Base-by-base conservation (phyloP, 2,113 vertebrate species). In the Poeciliopsis occidentalis region DNA sequence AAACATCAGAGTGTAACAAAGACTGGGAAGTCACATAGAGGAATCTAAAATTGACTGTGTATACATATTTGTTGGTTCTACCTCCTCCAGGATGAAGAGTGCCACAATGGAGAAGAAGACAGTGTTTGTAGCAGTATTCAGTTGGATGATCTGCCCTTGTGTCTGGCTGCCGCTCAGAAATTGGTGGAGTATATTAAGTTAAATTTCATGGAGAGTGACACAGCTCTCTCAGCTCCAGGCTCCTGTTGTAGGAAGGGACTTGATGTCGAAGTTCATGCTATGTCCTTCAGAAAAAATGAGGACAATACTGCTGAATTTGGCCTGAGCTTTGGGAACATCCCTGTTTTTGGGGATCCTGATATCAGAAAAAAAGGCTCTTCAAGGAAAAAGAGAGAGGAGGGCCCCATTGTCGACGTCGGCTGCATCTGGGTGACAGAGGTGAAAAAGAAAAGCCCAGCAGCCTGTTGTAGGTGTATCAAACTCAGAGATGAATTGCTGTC, bases 361-460 rank as follows among this genome's bases (percentile, higher is more conserved):
- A 95, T 96, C 34, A 96, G 95, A 63, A 96, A 96, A 63, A 94
- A 95, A 68, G 95, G 94, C 3, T 94, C 95, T 17, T 95, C 93
- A 63, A 95, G 96, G 88, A 89, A 93, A 66, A 89, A 92, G 31
- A 94, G 96, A 79, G 95, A 95, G 78, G 96, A 94, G 78, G 95
- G 95, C 0, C 97, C 97, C 0, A 92, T 99, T 68, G 88, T 98
- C 1, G 97, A 98, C 0, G 96, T 99, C 0, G 97, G 98, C 63
- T 97, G 96, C 85, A 97, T 99, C 88, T 99, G 98, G 98, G 96
- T 99, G 81, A 99, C 97, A 0, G 97, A 98, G 84, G 94, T 99
- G 85, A 95, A 94, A 91, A 98, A 97, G 92, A 96, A 91, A 87
- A 98, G 97, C 88, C 96, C 97, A 0, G 96, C 97, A 0, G 95